Evolutionary conservation across 2,113 vertebrate species (phyloP), one percentile per base, ranked within the genome.

Genomic region (Tenebrosternarchus preto): DNA sequence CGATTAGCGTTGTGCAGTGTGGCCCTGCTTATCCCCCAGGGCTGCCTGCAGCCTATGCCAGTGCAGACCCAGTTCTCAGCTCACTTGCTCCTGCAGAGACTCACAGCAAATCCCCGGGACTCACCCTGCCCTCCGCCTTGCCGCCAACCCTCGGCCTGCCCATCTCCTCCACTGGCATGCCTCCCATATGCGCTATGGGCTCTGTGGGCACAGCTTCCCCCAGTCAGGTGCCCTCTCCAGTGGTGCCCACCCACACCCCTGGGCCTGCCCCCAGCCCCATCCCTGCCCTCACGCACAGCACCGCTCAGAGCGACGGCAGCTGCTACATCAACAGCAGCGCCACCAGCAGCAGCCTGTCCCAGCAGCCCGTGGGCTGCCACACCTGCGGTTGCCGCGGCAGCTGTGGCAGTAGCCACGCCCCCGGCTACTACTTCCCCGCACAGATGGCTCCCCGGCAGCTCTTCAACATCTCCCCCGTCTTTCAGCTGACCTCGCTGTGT

Each of bases 351-450:
- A 89, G 11, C 43, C 43, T 93, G 31, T 86, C 70, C 73, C 60
- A 76, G 63, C 95, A 80, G 81, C 92, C 90, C 24, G 2, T 95
- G 83, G 93, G 92, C 77, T 98, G 96, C 0, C 95, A 95, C 5
- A 93, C 94, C 8, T 98, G 96, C 0, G 96, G 96, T 67, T 96
- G 96, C 71, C 93, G 96, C 85, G 96, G 96, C 87, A 93, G 95
- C 92, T 96, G 96, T 60, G 73, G 31, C 4, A 73, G 82, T 0
- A 71, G 70, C 0, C 27, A 59, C 7, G 73, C 84, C 0, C 68
- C 82, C 88, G 94, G 88, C 82, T 94, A 95, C 55, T 98, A 95
- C 90, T 96, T 93, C 89, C 94, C 94, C 16, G 88, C 92, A 76
- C 95, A 92, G 53, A 91, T 94, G 6, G 89, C 95, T 87, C 92